These are phyloP conservation scores for Camponotus floridanus DNA, from an alignment of 1,140 invertebrate genomes.

Conservation along the genomic window DNA sequence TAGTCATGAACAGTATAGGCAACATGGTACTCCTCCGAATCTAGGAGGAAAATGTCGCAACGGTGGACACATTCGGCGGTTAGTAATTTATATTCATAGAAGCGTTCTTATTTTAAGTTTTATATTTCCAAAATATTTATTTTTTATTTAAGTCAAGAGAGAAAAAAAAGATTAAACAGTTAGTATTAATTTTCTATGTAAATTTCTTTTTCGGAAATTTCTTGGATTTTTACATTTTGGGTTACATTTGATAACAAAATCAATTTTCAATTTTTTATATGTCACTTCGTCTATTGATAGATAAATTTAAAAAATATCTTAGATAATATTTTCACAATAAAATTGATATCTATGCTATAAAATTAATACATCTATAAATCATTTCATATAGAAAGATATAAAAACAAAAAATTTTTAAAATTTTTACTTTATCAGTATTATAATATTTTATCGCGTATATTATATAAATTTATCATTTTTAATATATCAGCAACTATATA, in stretches of 20 bases:
- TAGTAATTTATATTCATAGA: constrained; percentile 43
- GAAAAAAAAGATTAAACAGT: neutral
- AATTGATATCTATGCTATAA: neutral
- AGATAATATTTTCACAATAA: neutral
- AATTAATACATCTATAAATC: neutral
- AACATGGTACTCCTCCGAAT: constrained; percentile 18
- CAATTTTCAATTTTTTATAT: neutral
- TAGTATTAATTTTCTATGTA: neutral
- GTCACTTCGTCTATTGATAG: neutral
- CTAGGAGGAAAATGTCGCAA: constrained; percentile 43
- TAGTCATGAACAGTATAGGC: constrained; percentile 39
- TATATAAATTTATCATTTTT: constrained; percentile 5
- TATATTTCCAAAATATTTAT: neutral
- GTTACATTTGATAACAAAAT: constrained; percentile 5
- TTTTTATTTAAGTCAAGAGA: neutral
- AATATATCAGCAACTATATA: neutral
- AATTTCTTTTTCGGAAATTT: neutral
- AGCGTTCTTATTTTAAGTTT: neutral
- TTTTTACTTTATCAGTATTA: neutral
- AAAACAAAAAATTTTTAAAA: constrained; percentile 9
- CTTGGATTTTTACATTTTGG: neutral
- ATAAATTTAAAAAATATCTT: neutral
- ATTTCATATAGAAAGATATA: neutral
- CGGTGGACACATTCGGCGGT: constrained; percentile 44
- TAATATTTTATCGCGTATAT: constrained; percentile 6